Conservation (phyloP, 1,140 invertebrate genomes). For the Bilobella aurantiaca region DNA sequence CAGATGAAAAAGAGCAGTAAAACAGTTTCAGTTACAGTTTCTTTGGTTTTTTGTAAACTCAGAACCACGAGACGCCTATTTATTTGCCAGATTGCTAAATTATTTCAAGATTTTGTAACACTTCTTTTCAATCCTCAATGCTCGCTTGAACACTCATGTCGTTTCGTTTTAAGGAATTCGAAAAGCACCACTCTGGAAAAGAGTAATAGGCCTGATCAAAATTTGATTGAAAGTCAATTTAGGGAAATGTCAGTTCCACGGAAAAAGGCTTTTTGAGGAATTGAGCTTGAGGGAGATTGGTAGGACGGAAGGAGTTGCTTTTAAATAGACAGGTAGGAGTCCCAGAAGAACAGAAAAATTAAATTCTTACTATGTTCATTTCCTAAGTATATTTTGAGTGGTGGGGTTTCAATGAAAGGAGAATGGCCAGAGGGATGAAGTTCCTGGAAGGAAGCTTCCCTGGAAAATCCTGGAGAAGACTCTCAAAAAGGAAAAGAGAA, state of each 20-base stretch:
- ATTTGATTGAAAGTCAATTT: neutral
- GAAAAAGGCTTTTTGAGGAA: neutral
- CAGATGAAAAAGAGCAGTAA: too few relatives aligned
- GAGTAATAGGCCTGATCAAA: too few relatives aligned
- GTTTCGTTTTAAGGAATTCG: too few relatives aligned
- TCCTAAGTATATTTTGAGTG: slow-evolving; percentile 4
- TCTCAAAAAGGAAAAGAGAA: neutral
- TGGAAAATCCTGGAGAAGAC: too few relatives aligned
- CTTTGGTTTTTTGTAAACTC: too few relatives aligned
- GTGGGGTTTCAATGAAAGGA: neutral
- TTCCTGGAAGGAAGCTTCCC: neutral
- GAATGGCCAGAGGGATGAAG: slow-evolving; percentile 6
- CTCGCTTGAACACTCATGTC: too few relatives aligned
- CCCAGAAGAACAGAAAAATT: neutral
- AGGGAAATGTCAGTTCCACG: neutral
- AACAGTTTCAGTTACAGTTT: too few relatives aligned
- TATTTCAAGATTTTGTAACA: too few relatives aligned
- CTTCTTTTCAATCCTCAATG: too few relatives aligned
- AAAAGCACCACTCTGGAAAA: too few relatives aligned
- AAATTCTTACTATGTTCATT: slow-evolving; percentile 8
- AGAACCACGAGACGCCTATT: too few relatives aligned
- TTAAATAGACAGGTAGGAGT: neutral
- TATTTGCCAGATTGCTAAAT: too few relatives aligned
- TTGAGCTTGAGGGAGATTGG: neutral
- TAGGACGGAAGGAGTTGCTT: neutral